These are phyloP conservation scores for Yoshiicerus persimilis DNA, from an alignment of 1,140 invertebrate genomes.

Conservation along the genomic window DNA sequence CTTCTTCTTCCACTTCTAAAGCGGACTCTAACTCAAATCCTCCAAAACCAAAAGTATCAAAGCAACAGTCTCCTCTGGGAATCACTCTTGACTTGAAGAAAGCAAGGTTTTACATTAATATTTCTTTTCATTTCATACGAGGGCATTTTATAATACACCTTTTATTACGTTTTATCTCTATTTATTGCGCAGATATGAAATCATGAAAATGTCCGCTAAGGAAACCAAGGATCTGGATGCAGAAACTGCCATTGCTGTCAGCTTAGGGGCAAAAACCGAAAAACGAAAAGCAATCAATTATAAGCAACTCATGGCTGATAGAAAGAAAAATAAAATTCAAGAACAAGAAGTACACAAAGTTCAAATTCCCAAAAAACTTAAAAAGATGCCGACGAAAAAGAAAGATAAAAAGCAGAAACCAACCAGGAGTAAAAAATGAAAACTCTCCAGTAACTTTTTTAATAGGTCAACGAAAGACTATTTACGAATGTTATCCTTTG, in stretches of 20 bases:
- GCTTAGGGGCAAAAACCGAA: slow-evolving; percentile 49
- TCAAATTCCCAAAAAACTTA: slow-evolving; percentile 1
- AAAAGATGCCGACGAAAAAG: not conserved
- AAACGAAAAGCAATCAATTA: slow-evolving; percentile 46
- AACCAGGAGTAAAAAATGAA: too few relatives aligned
- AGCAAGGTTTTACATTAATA: not conserved
- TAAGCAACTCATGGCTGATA: slow-evolving; percentile 42
- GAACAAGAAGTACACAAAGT: not conserved
- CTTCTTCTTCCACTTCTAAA: too few relatives aligned
- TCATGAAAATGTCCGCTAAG: slow-evolving; percentile 50
- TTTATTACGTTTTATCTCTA: not conserved
- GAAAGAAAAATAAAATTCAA: slow-evolving; percentile 19
- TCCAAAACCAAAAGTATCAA: not conserved
- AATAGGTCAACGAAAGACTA: too few relatives aligned
- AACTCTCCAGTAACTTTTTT: too few relatives aligned
- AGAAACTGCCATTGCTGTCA: slow-evolving; percentile 50
- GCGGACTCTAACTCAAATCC: not conserved
- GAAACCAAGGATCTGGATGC: slow-evolving; percentile 47
- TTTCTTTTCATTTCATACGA: not conserved
- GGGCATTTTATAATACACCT: not conserved
- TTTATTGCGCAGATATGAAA: slow-evolving; percentile 43
- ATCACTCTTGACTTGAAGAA: slow-evolving; percentile 37
- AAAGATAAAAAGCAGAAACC: not conserved
- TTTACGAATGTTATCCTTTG: too few relatives aligned
- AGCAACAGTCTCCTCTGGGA: not conserved